phyloP scores from a whole-genome alignment of 2,797 vertebrate genomes.

The Clarias platycephalus region DNA sequence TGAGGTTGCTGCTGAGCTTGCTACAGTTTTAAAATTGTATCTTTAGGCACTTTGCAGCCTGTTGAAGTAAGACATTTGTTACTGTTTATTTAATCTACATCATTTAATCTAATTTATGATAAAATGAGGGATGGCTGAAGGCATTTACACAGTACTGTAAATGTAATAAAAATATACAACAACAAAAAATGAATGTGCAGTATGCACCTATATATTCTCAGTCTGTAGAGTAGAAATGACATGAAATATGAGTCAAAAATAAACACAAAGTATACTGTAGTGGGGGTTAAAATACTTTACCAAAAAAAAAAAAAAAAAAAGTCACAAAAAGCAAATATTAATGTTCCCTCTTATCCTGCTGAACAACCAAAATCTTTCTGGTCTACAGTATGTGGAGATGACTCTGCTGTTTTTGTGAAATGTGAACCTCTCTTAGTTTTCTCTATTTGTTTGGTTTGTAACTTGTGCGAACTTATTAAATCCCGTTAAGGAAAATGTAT shows the following conservation, averaged over 20 bases:
- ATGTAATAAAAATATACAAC: too few relatives aligned
- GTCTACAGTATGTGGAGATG: not conserved
- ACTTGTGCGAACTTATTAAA: not conserved
- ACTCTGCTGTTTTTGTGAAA: conserved; percentile 3
- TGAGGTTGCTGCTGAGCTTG: too few relatives aligned
- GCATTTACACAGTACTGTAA: too few relatives aligned
- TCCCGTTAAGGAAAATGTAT: not conserved
- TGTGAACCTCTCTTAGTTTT: not conserved
- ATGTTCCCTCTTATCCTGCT: not conserved
- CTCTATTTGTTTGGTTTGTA: not conserved
- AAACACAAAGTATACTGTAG: not conserved
- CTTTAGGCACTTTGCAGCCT: too few relatives aligned
- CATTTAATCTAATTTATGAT: too few relatives aligned
- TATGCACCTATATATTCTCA: not conserved
- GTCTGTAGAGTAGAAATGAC: not conserved
- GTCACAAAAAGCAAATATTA: not conserved
- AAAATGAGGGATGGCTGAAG: too few relatives aligned
- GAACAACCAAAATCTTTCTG: not conserved
- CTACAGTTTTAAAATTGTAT: too few relatives aligned
- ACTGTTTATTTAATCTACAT: too few relatives aligned
- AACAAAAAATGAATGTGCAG: too few relatives aligned
- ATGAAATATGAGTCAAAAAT: not conserved
- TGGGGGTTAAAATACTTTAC: too few relatives aligned
- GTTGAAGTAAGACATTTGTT: too few relatives aligned
- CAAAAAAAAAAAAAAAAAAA: not conserved